phyloP scores from a whole-genome alignment of 1,140 invertebrate species.

The Zeugodacus cucurbitae region DNA sequence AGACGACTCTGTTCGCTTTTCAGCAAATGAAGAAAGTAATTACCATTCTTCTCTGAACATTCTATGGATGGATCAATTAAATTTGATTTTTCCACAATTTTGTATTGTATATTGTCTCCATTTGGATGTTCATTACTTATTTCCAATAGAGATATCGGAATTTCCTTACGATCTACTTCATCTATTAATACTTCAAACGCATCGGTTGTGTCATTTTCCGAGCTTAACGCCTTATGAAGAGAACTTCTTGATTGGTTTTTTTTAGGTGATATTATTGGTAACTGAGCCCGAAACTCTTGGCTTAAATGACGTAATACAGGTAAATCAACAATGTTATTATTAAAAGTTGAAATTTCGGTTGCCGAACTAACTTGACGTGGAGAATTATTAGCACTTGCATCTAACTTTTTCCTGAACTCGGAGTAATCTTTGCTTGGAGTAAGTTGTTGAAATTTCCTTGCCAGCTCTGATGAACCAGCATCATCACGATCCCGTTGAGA shows the following conservation, averaged over 20 bases:
- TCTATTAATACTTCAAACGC: conserved; percentile 12
- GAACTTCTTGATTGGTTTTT: conserved; percentile 57
- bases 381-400: background rate
- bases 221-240: conserved; percentile 45
- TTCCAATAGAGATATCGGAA: background rate
- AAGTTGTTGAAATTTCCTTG: conserved; percentile 59
- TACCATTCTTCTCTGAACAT: conserved; percentile 70
- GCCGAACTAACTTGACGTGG: background rate
- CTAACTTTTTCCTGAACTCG: conserved; percentile 66
- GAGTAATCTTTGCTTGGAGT: conserved; percentile 64
- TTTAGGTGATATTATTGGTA: conserved; percentile 76
- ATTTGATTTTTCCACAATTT: background rate
- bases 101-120: background rate
- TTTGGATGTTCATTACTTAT: conserved; percentile 4
- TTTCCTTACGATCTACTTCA: conserved; percentile 42
- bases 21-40: conserved; percentile 81
- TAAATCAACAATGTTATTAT: conserved; percentile 62
- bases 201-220: background rate
- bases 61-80: background rate
- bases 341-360: conserved; percentile 18
- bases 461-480: conserved; percentile 51
- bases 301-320: conserved; percentile 83
- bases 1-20: conserved; percentile 78
- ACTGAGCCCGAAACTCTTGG: conserved; percentile 85
- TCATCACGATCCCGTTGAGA: conserved; percentile 41